phyloP scores from a whole-genome alignment of 2,797 vertebrate genomes.

The Hypotaenidia philippensis region DNA sequence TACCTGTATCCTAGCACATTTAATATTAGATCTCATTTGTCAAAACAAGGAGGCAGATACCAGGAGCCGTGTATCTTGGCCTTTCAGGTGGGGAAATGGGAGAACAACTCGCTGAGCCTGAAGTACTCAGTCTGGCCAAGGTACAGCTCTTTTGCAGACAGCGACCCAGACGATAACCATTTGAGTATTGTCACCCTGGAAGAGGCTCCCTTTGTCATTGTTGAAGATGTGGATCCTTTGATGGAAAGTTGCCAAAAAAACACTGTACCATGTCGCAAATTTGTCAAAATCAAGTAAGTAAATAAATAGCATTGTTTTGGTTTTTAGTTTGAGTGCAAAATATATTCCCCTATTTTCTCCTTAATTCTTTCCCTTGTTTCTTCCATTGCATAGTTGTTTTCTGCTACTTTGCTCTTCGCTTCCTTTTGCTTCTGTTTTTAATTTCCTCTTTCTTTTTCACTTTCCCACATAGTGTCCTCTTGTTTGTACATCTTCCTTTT shows the following conservation, averaged over 20 bases:
- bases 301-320: background rate
- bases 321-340: background rate
- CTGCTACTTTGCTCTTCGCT: background rate
- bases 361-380: background rate
- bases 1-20: background rate
- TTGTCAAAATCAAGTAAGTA: conserved; percentile 93
- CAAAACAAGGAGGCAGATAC: background rate
- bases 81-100: conserved; percentile 94
- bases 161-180: conserved; percentile 94
- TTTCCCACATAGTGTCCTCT: background rate
- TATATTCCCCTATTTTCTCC: background rate
- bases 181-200: conserved; percentile 98
- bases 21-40: background rate
- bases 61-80: background rate
- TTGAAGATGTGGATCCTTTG: conserved; percentile 95
- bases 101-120: conserved; percentile 92
- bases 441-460: background rate
- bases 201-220: conserved; percentile 97
- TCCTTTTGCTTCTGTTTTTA: background rate
- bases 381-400: background rate
- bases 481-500: background rate
- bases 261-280: conserved; percentile 95
- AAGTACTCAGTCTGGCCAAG: conserved; percentile 96
- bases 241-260: conserved; percentile 97
- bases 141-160: conserved; percentile 93